Conservation (phyloP, 2,113 vertebrate species). For the Dermatemys mawii region DNA sequence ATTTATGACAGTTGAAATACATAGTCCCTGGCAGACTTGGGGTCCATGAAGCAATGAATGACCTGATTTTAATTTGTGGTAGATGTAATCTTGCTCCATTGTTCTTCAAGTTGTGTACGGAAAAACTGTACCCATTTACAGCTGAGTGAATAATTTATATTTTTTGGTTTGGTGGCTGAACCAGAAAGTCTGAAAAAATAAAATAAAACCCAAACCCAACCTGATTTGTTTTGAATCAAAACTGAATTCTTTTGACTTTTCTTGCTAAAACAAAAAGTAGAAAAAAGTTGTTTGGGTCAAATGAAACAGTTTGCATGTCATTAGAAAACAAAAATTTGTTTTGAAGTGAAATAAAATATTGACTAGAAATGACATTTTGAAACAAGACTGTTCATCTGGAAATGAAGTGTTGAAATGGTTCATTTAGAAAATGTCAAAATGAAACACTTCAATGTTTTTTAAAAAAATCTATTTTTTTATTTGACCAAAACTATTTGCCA, state of each 20-base stretch:
- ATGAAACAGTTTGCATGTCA: not conserved
- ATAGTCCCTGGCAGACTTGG: slow-evolving; percentile 47
- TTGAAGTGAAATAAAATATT: not conserved
- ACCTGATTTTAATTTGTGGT: slow-evolving; percentile 38
- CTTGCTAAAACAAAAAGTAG: not conserved
- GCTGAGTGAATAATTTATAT: not conserved
- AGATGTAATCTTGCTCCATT: slow-evolving; percentile 55
- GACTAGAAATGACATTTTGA: not conserved
- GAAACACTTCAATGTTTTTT: not conserved
- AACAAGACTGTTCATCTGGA: not conserved
- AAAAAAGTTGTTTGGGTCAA: not conserved
- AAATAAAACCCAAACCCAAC: not conserved
- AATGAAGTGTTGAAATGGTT: not conserved
- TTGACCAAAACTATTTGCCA: not conserved
- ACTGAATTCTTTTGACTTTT: not conserved
- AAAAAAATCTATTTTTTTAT: not conserved
- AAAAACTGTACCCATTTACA: slow-evolving; percentile 12
- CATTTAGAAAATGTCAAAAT: not conserved
- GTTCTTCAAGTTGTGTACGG: slow-evolving; percentile 52
- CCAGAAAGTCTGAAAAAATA: not conserved
- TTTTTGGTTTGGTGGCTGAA: not conserved
- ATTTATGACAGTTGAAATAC: slow-evolving; percentile 54
- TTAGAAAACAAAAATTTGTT: not conserved
- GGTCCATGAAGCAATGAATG: not conserved
- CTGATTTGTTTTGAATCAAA: not conserved